A percentile compares a stretch with the other conserved stretches of the same genome.
Evolutionary conservation across 2,113 vertebrate genomes (phyloP).

Genomic region (Lagopus leucura): DNA sequence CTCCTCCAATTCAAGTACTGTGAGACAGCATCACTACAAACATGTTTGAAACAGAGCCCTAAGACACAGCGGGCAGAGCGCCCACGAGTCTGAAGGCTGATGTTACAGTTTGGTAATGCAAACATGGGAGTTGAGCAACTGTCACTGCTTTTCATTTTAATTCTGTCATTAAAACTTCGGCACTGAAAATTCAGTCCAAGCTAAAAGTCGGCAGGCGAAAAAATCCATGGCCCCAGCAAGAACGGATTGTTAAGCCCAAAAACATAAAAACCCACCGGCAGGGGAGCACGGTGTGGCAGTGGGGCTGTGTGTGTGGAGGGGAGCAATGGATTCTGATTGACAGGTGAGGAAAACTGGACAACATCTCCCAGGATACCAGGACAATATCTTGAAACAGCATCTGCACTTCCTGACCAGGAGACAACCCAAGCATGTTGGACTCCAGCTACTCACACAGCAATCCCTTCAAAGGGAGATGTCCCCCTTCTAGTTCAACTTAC

Average conservation of each 20-base stretch:
- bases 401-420: neutral
- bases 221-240: neutral
- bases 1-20: neutral
- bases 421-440: neutral
- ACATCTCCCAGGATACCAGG: neutral
- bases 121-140: neutral
- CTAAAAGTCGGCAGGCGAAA: neutral
- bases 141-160: neutral
- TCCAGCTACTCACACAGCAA: neutral
- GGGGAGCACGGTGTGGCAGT: fast-evolving
- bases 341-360: neutral
- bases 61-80: fast-evolving
- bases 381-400: neutral
- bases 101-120: neutral
- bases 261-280: neutral
- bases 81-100: neutral
- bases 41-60: fast-evolving
- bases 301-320: fast-evolving
- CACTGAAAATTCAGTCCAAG: neutral
- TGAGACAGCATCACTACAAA: neutral
- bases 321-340: fast-evolving
- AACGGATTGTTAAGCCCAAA: neutral
- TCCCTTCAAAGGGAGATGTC: neutral
- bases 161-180: constrained; percentile 25
- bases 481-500: neutral